phyloP scores from a whole-genome alignment of 1,140 invertebrate species.

The Brachionus rotundiformis region DNA sequence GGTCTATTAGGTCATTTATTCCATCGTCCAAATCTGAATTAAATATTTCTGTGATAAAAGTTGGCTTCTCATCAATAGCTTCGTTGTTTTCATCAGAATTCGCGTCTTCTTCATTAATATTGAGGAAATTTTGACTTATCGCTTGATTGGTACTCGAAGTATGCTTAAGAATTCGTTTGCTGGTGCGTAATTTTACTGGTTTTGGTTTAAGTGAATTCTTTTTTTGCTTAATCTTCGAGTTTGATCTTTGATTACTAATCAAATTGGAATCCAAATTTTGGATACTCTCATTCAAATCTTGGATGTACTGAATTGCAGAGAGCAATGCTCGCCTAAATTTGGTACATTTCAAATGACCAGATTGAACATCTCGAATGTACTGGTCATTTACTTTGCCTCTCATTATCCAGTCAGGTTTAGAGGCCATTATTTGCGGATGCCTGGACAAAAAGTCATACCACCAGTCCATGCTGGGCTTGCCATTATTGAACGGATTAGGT shows the following conservation, averaged over 20 bases:
- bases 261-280: not conserved
- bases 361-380: conserved; percentile 51
- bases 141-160: not conserved
- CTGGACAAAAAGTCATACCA: conserved; percentile 52
- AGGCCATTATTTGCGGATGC: conserved; percentile 52
- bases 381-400: conserved; percentile 53
- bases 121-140: not conserved
- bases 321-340: conserved; percentile 49
- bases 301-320: conserved; percentile 46
- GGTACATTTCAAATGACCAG: conserved; percentile 50
- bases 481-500: conserved; percentile 51
- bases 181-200: not conserved
- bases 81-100: conserved; percentile 8
- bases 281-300: conserved; percentile 8
- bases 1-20: conserved; percentile 9
- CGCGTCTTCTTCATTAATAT: not conserved
- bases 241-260: not conserved
- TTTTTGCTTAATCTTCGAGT: not conserved
- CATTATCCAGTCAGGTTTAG: conserved; percentile 52
- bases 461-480: conserved; percentile 51
- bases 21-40: not conserved
- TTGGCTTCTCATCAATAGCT: not conserved
- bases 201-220: not conserved
- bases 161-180: not conserved
- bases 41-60: conserved; percentile 42